These are phyloP conservation scores for Himalopsyche phryganea DNA, from an alignment of 1,140 invertebrate species.

Conservation along the genomic window DNA sequence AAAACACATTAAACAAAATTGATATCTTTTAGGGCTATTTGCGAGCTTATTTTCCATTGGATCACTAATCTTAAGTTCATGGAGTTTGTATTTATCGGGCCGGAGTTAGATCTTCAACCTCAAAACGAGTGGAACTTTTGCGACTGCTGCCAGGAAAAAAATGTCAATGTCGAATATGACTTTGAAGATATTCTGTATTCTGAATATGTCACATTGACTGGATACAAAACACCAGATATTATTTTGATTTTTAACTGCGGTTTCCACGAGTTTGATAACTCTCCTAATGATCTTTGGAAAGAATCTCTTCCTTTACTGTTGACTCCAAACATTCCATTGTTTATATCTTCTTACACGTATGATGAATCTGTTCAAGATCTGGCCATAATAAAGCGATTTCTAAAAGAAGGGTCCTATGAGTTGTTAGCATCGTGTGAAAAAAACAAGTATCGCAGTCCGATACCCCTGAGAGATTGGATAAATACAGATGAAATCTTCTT, in stretches of 20 bases:
- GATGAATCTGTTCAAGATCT: conserved; percentile 34
- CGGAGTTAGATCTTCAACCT: conserved; percentile 26
- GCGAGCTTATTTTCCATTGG: conserved; percentile 35
- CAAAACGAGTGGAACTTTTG: conserved; percentile 26
- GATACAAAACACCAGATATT: conserved; percentile 35
- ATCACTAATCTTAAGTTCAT: conserved; percentile 34
- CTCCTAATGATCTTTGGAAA: conserved; percentile 36
- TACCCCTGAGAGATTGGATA: conserved; percentile 29
- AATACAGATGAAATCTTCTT: conserved; percentile 22
- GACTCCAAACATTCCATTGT: conserved; percentile 31
- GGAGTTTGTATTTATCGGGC: conserved; percentile 37
- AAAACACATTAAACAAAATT: too few species aligned
- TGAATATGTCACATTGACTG: conserved; percentile 25
- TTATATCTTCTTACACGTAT: conserved; percentile 40
- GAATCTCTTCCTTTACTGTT: conserved; percentile 35
- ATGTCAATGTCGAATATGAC: conserved; percentile 19
- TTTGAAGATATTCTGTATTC: conserved; percentile 35
- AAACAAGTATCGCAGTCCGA: conserved; percentile 16
- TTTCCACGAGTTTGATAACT: conserved; percentile 36
- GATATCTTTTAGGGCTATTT: conserved; percentile 34
- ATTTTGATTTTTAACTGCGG: conserved; percentile 42
- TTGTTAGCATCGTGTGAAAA: conserved; percentile 13
- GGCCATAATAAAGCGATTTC: conserved; percentile 7
- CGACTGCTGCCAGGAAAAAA: conserved; percentile 27
- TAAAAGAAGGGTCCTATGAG: conserved; percentile 2